Conservation (phyloP, 2,113 vertebrate genomes). For the Arvicanthis niloticus region DNA sequence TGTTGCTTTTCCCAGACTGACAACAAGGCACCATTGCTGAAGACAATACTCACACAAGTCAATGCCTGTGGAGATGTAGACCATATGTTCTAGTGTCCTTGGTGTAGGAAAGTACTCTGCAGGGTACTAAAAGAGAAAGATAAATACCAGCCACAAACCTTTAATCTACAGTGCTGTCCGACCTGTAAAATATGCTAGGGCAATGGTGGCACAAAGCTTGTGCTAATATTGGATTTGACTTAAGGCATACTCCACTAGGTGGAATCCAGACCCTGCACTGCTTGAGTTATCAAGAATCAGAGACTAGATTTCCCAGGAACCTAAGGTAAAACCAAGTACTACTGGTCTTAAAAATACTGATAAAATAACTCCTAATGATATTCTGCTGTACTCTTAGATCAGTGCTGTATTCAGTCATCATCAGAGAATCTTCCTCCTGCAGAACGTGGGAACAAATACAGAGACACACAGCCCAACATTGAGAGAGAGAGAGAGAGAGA, state of each 20-base stretch:
- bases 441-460: neutral
- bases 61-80: neutral
- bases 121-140: neutral
- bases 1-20: neutral
- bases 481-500: too few species aligned
- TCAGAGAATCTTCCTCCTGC: neutral
- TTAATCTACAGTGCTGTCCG: neutral
- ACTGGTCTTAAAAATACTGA: neutral
- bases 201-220: neutral
- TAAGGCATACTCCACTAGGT: neutral
- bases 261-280: neutral
- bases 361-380: neutral
- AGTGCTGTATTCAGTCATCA: neutral
- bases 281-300: neutral
- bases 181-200: neutral
- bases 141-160: neutral
- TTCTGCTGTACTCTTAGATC: neutral
- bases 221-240: neutral
- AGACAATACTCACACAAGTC: neutral
- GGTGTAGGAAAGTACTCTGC: neutral
- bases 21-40: neutral
- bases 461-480: neutral
- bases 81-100: neutral
- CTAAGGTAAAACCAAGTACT: neutral
- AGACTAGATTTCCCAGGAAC: neutral